phyloP scores from a whole-genome alignment of 1,140 invertebrate genomes.

The Zelostemma sp. region DNA sequence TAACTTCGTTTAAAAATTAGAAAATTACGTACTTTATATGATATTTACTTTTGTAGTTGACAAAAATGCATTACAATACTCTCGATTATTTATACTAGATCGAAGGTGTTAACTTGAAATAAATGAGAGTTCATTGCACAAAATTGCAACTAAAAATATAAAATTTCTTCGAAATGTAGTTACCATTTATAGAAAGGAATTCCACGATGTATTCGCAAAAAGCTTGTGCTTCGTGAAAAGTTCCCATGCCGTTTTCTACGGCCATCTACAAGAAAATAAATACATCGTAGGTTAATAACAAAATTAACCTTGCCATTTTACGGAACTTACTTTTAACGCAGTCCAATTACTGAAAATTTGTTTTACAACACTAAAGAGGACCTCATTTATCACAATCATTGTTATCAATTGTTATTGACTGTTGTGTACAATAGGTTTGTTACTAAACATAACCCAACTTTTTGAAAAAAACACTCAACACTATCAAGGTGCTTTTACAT shows the following conservation, averaged over 20 bases:
- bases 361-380: slow-evolving; percentile 10
- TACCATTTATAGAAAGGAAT: slow-evolving; percentile 56
- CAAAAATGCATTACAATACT: too few relatives aligned
- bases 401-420: background rate
- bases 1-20: too few relatives aligned
- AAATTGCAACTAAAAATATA: slow-evolving; percentile 1
- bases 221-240: slow-evolving; percentile 40
- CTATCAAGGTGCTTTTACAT: too few relatives aligned
- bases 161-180: background rate
- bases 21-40: too few relatives aligned
- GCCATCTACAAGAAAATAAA: slow-evolving; percentile 45
- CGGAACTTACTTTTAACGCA: slow-evolving; percentile 53
- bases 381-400: background rate
- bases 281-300: background rate
- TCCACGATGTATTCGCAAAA: slow-evolving; percentile 55
- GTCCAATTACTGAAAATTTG: slow-evolving; percentile 64
- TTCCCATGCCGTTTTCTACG: slow-evolving; percentile 57
- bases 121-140: slow-evolving; percentile 9
- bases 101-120: too few relatives aligned
- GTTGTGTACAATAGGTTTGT: background rate
- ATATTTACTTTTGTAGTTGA: too few relatives aligned
- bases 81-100: too few relatives aligned
- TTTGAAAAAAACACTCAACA: too few relatives aligned
- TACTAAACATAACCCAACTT: background rate
- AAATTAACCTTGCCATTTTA: slow-evolving; percentile 17